These are phyloP conservation scores for Teinopalpus imperialis DNA, from an alignment of 2,888 invertebrate genomes.

Conservation along the genomic window DNA sequence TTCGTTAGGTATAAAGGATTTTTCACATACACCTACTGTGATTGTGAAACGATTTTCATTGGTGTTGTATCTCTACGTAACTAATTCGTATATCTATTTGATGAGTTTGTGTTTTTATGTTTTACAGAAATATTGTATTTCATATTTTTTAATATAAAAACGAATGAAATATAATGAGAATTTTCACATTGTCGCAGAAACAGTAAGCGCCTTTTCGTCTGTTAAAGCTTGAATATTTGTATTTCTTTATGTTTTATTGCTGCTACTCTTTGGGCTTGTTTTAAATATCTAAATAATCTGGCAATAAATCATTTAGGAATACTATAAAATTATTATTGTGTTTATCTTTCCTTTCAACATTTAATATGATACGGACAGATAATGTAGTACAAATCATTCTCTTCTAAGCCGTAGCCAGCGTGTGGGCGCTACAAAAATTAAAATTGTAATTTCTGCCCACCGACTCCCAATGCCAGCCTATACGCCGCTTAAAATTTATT, in stretches of 20 bases:
- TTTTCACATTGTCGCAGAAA: too few relatives aligned
- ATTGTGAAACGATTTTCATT: too few relatives aligned
- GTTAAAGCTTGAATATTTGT: too few relatives aligned
- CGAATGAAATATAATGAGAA: too few relatives aligned
- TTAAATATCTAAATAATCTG: slow-evolving; percentile 6
- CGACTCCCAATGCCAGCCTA: slow-evolving; percentile 23
- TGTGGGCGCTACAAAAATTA: slow-evolving; percentile 25
- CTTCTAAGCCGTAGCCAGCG: slow-evolving; percentile 4
- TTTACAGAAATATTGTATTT: too few relatives aligned
- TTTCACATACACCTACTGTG: slow-evolving; percentile 30
- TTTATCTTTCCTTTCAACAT: slow-evolving; percentile 25
- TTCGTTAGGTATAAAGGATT: slow-evolving; percentile 45
- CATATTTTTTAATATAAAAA: too few relatives aligned
- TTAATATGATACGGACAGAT: slow-evolving; percentile 25
- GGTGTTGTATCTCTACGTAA: too few relatives aligned
- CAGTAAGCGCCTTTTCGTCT: too few relatives aligned
- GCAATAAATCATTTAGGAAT: slow-evolving; percentile 22
- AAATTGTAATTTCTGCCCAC: slow-evolving; percentile 18
- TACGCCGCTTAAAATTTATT: slow-evolving; percentile 57
- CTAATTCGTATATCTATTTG: too few relatives aligned
- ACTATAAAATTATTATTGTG: slow-evolving; percentile 26
- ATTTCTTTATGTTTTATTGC: too few relatives aligned
- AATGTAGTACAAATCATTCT: slow-evolving; percentile 26
- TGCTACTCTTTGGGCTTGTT: too few relatives aligned
- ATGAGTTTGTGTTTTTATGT: too few relatives aligned